Percentiles rank a stretch among this genome's conserved stretches.
Conservation (phyloP, 2,888 invertebrate species). For the Zootermopsis nevadensis region DNA sequence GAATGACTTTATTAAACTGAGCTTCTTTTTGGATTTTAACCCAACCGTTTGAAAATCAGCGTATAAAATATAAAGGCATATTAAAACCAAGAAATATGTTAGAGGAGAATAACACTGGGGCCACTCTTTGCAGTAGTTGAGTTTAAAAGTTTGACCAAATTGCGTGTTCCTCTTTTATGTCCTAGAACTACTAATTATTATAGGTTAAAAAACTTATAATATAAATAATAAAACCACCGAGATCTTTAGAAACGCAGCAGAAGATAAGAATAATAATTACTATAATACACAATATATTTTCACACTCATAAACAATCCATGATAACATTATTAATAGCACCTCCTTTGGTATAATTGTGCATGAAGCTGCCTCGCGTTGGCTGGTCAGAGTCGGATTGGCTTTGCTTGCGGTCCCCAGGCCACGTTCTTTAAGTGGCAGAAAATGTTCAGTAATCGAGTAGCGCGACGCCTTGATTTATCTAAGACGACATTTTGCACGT, state of each 20-base stretch:
- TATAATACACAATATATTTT: conserved; percentile 42
- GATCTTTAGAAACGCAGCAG: not conserved
- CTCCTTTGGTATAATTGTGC: conserved; percentile 28
- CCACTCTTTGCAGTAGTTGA: too few relatives aligned
- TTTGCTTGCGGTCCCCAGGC: not conserved
- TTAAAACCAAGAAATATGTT: too few relatives aligned
- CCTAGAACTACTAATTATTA: not conserved
- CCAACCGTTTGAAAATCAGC: too few relatives aligned
- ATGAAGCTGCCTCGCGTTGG: not conserved
- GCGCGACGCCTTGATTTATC: too few relatives aligned
- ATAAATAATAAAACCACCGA: not conserved
- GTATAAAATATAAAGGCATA: too few relatives aligned
- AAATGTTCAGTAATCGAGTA: too few relatives aligned
- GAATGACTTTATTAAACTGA: too few relatives aligned
- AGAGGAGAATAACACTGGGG: too few relatives aligned
- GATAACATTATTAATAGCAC: conserved; percentile 39
- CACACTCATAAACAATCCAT: conserved; percentile 39
- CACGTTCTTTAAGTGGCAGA: too few relatives aligned
- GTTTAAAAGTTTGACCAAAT: not conserved
- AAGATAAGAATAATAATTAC: conserved; percentile 42
- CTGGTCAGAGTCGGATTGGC: conserved; percentile 22
- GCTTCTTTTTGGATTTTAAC: too few relatives aligned
- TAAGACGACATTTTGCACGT: too few relatives aligned
- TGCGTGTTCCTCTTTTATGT: not conserved
- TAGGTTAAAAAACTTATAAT: conserved; percentile 14